Evolutionary conservation across 2,113 vertebrate genomes (phyloP).

Genomic region (Aegotheles bennettii): DNA sequence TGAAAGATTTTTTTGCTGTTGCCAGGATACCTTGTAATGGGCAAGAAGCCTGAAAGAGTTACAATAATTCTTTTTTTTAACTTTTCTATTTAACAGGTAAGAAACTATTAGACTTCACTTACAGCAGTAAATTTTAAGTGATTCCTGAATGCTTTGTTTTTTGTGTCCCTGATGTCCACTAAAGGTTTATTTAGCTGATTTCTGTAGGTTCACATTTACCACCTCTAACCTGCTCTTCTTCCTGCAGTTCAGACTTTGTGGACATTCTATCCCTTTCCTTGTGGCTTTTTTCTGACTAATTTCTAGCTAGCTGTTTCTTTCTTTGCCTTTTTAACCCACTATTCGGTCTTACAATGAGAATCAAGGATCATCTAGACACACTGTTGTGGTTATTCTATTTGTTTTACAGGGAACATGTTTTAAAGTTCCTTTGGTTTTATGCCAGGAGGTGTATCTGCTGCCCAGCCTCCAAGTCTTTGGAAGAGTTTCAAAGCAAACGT

Average conservation of each 20-base stretch:
- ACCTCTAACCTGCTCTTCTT: background rate
- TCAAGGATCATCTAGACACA: background rate
- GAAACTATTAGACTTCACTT: slow-evolving; percentile 46
- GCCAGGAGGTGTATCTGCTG: background rate
- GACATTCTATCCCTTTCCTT: background rate
- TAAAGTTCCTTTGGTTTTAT: slow-evolving; percentile 5
- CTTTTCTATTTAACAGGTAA: slow-evolving; percentile 84
- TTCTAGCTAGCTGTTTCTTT: background rate
- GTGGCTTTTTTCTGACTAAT: background rate
- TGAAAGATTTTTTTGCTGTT: slow-evolving; percentile 70
- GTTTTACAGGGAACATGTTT: background rate
- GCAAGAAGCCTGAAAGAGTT: slow-evolving; percentile 85
- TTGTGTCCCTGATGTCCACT: background rate
- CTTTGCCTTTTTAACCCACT: background rate
- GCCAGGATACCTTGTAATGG: slow-evolving; percentile 90
- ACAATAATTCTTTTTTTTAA: slow-evolving; percentile 78
- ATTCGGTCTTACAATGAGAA: background rate
- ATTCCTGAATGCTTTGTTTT: background rate
- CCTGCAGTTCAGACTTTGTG: background rate
- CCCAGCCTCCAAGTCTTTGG: background rate
- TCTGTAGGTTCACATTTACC: background rate
- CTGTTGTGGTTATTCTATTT: background rate
- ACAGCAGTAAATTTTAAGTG: background rate
- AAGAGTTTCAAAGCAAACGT: slow-evolving; percentile 15
- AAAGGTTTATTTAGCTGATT: background rate